These are phyloP conservation scores for Calliopsis andreniformis DNA, from an alignment of 1,140 invertebrate genomes.

Conservation along the genomic window DNA sequence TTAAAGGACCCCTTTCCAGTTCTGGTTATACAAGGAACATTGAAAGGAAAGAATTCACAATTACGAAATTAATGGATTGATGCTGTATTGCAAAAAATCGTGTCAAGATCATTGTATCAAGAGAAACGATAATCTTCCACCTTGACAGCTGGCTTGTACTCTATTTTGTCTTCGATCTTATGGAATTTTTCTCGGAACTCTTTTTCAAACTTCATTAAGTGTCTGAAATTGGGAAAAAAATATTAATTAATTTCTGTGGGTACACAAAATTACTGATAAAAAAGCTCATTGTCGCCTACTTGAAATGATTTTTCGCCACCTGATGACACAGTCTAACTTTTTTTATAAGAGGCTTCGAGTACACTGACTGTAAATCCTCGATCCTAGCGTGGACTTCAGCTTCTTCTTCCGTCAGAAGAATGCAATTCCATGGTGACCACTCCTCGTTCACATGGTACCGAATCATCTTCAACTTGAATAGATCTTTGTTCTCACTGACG, in stretches of 20 bases:
- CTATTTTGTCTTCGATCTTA: constrained; percentile 37
- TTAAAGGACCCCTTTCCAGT: too few species aligned
- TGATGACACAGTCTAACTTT: constrained; percentile 67
- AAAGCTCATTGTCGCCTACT: constrained; percentile 48
- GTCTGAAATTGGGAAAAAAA: constrained; percentile 23
- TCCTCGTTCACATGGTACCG: constrained; percentile 83
- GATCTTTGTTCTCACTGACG: constrained; percentile 83
- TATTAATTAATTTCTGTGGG: not conserved
- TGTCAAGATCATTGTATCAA: too few species aligned
- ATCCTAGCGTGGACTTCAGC: constrained; percentile 81
- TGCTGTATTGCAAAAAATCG: not conserved
- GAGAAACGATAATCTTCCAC: constrained; percentile 21
- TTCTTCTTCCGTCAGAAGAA: constrained; percentile 85
- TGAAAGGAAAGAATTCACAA: too few species aligned
- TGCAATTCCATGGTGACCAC: constrained; percentile 89
- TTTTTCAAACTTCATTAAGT: constrained; percentile 57
- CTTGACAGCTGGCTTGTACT: constrained; percentile 45
- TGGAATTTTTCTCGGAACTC: constrained; percentile 54
- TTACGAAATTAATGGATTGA: too few species aligned
- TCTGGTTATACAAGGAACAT: too few species aligned
- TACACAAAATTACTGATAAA: not conserved
- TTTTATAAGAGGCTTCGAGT: constrained; percentile 65
- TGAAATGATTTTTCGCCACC: constrained; percentile 70
- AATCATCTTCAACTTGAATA: constrained; percentile 83
- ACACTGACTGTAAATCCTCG: constrained; percentile 59